A percentile compares a stretch with the other conserved stretches of the same genome.
Conservation (phyloP, 2,113 vertebrate species). For the Colossoma macropomum region DNA sequence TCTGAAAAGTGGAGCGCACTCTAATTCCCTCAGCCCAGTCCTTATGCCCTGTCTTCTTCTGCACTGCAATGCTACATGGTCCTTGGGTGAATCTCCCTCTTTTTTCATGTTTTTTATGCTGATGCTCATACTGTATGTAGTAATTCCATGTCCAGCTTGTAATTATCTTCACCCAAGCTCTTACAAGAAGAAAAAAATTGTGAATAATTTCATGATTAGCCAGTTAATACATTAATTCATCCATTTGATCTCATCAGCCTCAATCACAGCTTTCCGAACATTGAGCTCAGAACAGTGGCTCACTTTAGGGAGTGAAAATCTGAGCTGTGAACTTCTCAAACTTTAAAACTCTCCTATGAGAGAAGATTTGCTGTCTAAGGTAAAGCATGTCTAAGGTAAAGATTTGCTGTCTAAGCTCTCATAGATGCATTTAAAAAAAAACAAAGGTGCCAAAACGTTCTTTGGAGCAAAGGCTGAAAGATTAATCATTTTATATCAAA, state of each 20-base stretch:
- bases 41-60: neutral
- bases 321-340: constrained; percentile 13
- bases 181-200: constrained; percentile 18
- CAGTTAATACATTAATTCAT: constrained; percentile 31
- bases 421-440: neutral
- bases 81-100: neutral
- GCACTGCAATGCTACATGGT: constrained; percentile 21
- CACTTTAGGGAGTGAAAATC: constrained; percentile 10
- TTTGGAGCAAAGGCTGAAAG: neutral
- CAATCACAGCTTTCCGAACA: constrained; percentile 25
- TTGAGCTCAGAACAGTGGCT: constrained; percentile 10
- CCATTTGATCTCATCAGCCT: constrained; percentile 27
- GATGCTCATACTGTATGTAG: constrained; percentile 5
- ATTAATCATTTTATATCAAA: too few relatives aligned
- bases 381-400: neutral
- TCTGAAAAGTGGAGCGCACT: constrained; percentile 1
- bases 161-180: constrained; percentile 25
- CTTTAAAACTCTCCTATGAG: neutral
- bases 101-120: neutral
- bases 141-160: constrained; percentile 13
- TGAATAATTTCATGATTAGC: constrained; percentile 40
- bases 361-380: constrained; percentile 2
- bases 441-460: neutral
- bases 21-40: constrained; percentile 22
- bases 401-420: neutral